A percentile compares a stretch with the other conserved stretches of the same genome.
Conservation (phyloP, 1,140 invertebrate genomes). For the Zaprionus gabonicus region DNA sequence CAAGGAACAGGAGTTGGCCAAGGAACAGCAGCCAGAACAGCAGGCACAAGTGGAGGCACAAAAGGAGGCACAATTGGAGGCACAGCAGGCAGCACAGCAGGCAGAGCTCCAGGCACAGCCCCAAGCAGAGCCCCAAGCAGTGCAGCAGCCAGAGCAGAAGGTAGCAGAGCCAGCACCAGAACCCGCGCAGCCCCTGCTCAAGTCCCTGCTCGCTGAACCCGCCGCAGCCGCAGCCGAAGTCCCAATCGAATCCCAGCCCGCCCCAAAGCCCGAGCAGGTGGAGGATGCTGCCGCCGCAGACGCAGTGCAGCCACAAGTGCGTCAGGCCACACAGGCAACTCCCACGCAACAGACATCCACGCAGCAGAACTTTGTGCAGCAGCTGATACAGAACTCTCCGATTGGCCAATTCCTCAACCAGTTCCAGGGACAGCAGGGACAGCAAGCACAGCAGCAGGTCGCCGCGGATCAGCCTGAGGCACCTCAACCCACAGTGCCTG, state of each 20-base stretch:
- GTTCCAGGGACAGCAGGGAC: slow-evolving; percentile 60
- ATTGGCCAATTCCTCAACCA: slow-evolving; percentile 78
- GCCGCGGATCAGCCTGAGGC: slow-evolving; percentile 51
- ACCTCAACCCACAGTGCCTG: slow-evolving; percentile 65
- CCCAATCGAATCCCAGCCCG: background rate
- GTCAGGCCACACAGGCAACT: slow-evolving; percentile 77
- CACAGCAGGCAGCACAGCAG: slow-evolving; percentile 1
- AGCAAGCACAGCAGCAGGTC: slow-evolving; percentile 42
- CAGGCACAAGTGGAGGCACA: background rate
- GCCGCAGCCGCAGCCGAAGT: background rate
- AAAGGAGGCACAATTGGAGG: background rate
- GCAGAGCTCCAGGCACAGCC: background rate
- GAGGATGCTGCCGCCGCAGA: slow-evolving; percentile 19
- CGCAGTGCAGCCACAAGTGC: slow-evolving; percentile 54
- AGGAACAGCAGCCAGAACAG: background rate
- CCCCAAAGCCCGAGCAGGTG: background rate
- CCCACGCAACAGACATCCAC: slow-evolving; percentile 73
- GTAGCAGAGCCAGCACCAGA: background rate
- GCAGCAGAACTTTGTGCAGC: slow-evolving; percentile 79
- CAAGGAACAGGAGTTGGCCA: background rate
- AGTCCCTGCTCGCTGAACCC: slow-evolving; percentile 39
- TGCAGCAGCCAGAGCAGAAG: slow-evolving; percentile 13
- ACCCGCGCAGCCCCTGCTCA: slow-evolving; percentile 23
- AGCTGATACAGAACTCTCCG: slow-evolving; percentile 78
- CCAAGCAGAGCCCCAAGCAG: background rate